Conservation (phyloP, 2,113 vertebrate species). For the Vulpes vulpes region DNA sequence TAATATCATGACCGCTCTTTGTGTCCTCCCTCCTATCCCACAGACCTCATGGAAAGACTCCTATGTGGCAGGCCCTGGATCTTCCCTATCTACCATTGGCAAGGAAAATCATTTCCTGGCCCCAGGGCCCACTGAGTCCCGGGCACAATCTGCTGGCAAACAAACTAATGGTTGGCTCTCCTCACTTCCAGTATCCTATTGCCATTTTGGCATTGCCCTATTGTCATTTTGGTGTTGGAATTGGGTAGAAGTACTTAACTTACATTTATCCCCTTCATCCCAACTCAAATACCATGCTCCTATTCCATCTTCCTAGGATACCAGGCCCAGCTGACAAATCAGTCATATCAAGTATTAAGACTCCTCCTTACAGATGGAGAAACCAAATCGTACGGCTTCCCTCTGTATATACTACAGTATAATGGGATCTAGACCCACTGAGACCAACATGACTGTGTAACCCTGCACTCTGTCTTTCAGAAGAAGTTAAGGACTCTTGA, state of each 20-base stretch:
- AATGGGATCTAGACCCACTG: not conserved
- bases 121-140: not conserved
- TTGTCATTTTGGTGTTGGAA: not conserved
- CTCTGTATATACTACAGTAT: not conserved
- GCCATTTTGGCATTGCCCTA: not conserved
- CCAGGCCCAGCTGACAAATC: not conserved
- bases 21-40: not conserved
- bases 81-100: accelerated
- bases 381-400: not conserved
- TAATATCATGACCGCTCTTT: not conserved
- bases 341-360: not conserved
- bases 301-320: not conserved
- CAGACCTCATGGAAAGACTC: not conserved
- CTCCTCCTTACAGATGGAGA: not conserved
- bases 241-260: not conserved
- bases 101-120: not conserved
- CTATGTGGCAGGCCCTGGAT: not conserved
- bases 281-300: not conserved
- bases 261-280: not conserved
- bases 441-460: not conserved
- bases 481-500: not conserved
- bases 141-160: not conserved
- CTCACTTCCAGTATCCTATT: not conserved
- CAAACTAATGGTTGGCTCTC: not conserved
- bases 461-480: not conserved